Percentiles rank a stretch among this genome's conserved stretches.
phyloP scores from a whole-genome alignment of 2,113 vertebrate species.

The Paramormyrops kingsleyae region DNA sequence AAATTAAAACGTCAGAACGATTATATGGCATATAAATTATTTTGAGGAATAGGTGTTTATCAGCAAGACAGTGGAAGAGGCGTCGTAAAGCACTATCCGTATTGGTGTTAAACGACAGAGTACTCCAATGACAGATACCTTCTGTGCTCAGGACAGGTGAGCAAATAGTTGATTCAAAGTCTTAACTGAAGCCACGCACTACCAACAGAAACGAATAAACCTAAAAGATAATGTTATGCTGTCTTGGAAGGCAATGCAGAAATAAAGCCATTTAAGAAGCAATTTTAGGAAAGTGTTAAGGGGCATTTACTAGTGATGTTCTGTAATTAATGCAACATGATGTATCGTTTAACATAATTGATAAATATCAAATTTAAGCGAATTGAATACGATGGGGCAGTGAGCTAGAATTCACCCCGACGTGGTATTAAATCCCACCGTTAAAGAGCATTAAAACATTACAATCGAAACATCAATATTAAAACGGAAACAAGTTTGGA shows the following conservation, averaged over 20 bases:
- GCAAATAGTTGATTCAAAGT: conserved; percentile 17
- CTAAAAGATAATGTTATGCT: not conserved
- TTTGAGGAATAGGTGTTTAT: not conserved
- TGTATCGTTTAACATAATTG: not conserved
- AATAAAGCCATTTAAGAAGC: not conserved
- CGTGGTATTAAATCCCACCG: not conserved
- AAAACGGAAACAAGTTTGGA: not conserved
- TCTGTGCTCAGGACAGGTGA: conserved; percentile 16
- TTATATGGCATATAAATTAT: not conserved
- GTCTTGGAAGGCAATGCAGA: not conserved
- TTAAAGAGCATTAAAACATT: not conserved
- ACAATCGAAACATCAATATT: not conserved
- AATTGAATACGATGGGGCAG: not conserved
- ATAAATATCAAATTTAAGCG: not conserved
- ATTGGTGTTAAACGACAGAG: not conserved
- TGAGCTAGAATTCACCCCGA: not conserved
- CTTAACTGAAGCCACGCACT: not conserved
- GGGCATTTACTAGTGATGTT: not conserved
- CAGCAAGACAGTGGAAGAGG: not conserved
- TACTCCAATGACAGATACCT: not conserved
- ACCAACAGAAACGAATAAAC: not conserved
- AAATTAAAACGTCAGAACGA: not conserved
- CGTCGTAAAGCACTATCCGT: not conserved
- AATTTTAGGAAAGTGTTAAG: not conserved
- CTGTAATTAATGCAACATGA: not conserved